Base-by-base conservation (phyloP, 1,140 invertebrate genomes). In the Drosophila repleta region DNA sequence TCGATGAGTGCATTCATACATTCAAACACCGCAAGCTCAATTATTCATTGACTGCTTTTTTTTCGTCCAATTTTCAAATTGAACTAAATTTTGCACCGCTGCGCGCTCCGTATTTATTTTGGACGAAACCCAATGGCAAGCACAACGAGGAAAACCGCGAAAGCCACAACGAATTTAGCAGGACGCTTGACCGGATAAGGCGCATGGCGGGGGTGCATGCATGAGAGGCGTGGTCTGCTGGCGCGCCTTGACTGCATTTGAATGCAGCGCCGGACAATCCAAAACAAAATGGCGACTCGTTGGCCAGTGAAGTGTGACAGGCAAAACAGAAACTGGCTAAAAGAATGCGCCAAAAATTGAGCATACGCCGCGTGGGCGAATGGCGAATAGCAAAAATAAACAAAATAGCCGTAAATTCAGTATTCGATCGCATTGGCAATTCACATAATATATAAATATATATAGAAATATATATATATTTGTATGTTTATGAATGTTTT, bases 141-240 rank as follows among this genome's bases (percentile, higher is more conserved):
- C 66, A 69, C 49, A 71, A 68, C 80, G 79, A 80, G 81, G 49
- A 81, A 64, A 81, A 52, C 82, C 78, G 24, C 74, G 87, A 76
- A 87, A 87, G 78, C 82, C 82, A 52, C 82, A 85, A 66, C 82
- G 61, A 85, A 85, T 85, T 85, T 87, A 87, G 82, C 82, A 82
- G 78, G 75, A 78, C 49, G 83, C 82, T 82, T 82, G 82, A 78
- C 83, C 74, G 76, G 76, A 81, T 74, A 58, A 74, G 53, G 41
- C 43, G 17, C 37, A 18, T 17, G 46, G 51, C 5, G 49, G 13
- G 3, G 24, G 41, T 0, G 29, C 3, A 29, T 1, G 15, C 1
- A 17, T 4, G 18, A n/a, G 13, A 4, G 26, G 11, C 29, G 62
- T 17, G 43, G 41, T 41, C n/a, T 5, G 13, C 32, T 11, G 20